Evolutionary conservation across 1,140 invertebrate species (phyloP).

Genomic region (Fopius arisanus): DNA sequence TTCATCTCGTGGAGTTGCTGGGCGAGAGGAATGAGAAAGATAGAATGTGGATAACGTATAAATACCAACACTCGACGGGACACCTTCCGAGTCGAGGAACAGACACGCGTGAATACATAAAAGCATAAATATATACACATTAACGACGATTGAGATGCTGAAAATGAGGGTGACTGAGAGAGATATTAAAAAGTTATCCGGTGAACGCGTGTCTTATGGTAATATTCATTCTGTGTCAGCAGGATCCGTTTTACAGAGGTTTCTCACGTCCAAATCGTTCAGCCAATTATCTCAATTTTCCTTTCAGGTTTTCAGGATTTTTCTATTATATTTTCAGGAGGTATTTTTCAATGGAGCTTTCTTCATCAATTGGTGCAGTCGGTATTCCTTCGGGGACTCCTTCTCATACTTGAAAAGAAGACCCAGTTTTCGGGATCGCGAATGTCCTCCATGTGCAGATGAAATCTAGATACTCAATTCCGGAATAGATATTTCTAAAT

Average conservation of each 20-base stretch:
- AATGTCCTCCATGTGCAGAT: too few relatives aligned
- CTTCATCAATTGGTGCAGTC: too few relatives aligned
- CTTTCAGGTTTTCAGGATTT: too few relatives aligned
- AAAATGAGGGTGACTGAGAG: conserved; percentile 4
- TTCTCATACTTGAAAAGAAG: too few relatives aligned
- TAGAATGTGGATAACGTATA: conserved; percentile 43
- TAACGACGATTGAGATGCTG: conserved; percentile 17
- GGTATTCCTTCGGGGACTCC: too few relatives aligned
- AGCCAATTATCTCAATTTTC: conserved; percentile 30
- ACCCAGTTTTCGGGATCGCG: too few relatives aligned
- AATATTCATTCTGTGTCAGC: conserved; percentile 47
- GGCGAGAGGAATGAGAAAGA: background rate
- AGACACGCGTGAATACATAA: conserved; percentile 50
- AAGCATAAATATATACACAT: conserved; percentile 50
- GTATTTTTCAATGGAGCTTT: too few relatives aligned
- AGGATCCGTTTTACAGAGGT: conserved; percentile 39
- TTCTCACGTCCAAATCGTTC: conserved; percentile 35
- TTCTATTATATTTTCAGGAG: too few relatives aligned
- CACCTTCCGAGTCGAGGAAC: conserved; percentile 26
- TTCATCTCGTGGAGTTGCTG: background rate
- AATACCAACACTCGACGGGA: conserved; percentile 48
- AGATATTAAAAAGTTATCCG: background rate
- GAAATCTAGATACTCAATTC: too few relatives aligned
- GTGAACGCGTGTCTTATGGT: conserved; percentile 53
- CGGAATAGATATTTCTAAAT: too few relatives aligned